Conservation (phyloP, 2,888 invertebrate genomes). For the Drosophila multiciliata region DNA sequence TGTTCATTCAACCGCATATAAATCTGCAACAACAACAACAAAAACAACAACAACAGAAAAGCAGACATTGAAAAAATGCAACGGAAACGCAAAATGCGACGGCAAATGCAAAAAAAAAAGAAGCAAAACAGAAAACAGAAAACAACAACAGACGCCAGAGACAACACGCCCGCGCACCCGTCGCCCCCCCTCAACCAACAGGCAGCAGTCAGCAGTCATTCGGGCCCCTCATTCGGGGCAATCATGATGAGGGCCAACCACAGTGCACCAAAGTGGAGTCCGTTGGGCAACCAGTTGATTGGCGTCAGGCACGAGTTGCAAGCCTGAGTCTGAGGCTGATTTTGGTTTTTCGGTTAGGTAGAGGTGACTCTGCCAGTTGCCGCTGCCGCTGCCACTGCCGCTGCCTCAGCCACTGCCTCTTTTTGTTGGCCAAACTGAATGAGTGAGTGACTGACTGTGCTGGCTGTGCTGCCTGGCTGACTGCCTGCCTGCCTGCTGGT, state of each 20-base stretch:
- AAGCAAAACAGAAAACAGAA: conserved; percentile 11
- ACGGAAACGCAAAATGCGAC: conserved; percentile 73
- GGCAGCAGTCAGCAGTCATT: too few relatives aligned
- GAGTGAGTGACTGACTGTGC: conserved; percentile 7
- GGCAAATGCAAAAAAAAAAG: conserved; percentile 35
- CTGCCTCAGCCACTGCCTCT: neutral
- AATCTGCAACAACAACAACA: conserved; percentile 71
- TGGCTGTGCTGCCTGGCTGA: conserved; percentile 21
- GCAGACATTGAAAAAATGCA: conserved; percentile 61
- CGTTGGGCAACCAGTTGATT: conserved; percentile 75
- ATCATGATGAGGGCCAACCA: conserved; percentile 7
- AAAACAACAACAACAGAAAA: conserved; percentile 26
- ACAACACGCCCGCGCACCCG: neutral
- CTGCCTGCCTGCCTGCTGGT: conserved; percentile 31
- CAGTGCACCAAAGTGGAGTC: conserved; percentile 31
- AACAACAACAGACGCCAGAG: conserved; percentile 8
- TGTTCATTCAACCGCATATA: conserved; percentile 83
- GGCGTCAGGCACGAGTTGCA: conserved; percentile 66
- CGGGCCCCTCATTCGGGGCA: neutral
- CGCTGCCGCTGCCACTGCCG: neutral
- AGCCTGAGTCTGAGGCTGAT: conserved; percentile 21
- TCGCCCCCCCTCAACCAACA: neutral
- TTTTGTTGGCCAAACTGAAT: conserved; percentile 57
- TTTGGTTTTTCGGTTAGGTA: conserved; percentile 11
- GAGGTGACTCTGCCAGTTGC: conserved; percentile 27